Conservation (phyloP, 2,797 vertebrate genomes). For the Hyperoplus immaculatus region DNA sequence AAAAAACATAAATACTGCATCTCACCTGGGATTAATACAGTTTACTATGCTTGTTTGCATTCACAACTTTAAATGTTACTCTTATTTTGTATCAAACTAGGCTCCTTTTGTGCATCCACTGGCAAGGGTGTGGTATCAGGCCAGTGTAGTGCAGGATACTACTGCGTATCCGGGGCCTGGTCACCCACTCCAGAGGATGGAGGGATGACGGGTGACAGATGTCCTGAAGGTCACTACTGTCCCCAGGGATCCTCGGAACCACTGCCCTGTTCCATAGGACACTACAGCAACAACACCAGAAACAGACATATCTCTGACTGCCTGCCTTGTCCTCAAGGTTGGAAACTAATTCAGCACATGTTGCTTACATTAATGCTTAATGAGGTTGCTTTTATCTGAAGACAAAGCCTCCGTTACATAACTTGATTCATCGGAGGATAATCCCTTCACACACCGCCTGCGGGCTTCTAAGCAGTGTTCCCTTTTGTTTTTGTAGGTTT, state of each 20-base stretch:
- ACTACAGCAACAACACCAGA: conserved; percentile 86
- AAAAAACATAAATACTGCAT: not conserved
- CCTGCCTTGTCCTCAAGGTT: conserved; percentile 88
- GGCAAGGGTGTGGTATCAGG: conserved; percentile 83
- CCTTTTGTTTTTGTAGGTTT: conserved; percentile 82
- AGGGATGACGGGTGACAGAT: conserved; percentile 79
- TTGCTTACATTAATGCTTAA: not conserved
- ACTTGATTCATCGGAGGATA: conserved; percentile 21
- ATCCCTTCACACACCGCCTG: not conserved
- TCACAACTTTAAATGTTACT: conserved; percentile 3
- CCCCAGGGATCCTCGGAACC: conserved; percentile 84
- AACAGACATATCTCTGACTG: conserved; percentile 85
- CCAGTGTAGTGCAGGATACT: conserved; percentile 86
- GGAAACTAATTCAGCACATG: conserved; percentile 30
- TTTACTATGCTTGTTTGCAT: not conserved
- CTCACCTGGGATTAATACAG: not conserved
- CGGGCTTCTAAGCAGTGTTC: conserved; percentile 1
- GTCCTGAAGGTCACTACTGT: conserved; percentile 90
- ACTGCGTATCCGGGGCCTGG: conserved; percentile 83
- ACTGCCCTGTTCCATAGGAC: conserved; percentile 84
- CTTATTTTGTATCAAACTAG: conserved; percentile 67
- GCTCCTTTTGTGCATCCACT: conserved; percentile 83
- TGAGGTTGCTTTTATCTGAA: conserved; percentile 6
- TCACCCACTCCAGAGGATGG: conserved; percentile 81
- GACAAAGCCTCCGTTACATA: conserved; percentile 20